Evolutionary conservation across 2,888 invertebrate species (phyloP).

Genomic region (Diaprepes abbreviatus): DNA sequence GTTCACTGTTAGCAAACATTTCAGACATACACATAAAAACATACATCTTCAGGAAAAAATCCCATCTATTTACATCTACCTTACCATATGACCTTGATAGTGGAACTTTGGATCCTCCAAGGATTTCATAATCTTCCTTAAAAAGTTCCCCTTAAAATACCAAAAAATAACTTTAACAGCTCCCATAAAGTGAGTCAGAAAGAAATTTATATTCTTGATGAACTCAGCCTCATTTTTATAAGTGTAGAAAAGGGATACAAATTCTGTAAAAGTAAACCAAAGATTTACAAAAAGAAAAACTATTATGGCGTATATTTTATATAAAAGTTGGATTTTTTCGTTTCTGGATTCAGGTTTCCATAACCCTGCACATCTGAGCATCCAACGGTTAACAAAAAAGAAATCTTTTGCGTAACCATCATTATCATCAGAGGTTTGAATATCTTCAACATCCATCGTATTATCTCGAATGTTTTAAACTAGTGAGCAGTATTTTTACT

Average conservation of each 20-base stretch:
- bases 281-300: slow-evolving; percentile 60
- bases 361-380: slow-evolving; percentile 59
- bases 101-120: slow-evolving; percentile 56
- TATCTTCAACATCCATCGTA: too few species aligned
- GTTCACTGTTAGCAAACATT: too few species aligned
- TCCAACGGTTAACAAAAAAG: slow-evolving; percentile 60
- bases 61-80: too few species aligned
- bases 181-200: slow-evolving; percentile 61
- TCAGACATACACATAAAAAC: too few species aligned
- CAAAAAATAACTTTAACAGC: slow-evolving; percentile 61
- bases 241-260: slow-evolving; percentile 58
- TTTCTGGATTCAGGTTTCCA: slow-evolving; percentile 59
- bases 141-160: slow-evolving; percentile 53
- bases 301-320: slow-evolving; percentile 55
- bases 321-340: slow-evolving; percentile 50
- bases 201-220: slow-evolving; percentile 63
- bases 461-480: too few species aligned
- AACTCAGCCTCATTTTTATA: slow-evolving; percentile 56
- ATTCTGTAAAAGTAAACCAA: slow-evolving; percentile 60
- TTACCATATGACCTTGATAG: slow-evolving; percentile 52
- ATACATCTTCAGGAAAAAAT: too few species aligned
- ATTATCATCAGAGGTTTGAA: background rate
- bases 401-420: slow-evolving; percentile 54
- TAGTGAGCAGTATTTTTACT: background rate
- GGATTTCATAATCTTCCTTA: slow-evolving; percentile 55